A percentile compares a stretch with the other conserved stretches of the same genome.
phyloP scores from a whole-genome alignment of 1,140 invertebrate genomes.

The Phymorhynchus buccinoides region DNA sequence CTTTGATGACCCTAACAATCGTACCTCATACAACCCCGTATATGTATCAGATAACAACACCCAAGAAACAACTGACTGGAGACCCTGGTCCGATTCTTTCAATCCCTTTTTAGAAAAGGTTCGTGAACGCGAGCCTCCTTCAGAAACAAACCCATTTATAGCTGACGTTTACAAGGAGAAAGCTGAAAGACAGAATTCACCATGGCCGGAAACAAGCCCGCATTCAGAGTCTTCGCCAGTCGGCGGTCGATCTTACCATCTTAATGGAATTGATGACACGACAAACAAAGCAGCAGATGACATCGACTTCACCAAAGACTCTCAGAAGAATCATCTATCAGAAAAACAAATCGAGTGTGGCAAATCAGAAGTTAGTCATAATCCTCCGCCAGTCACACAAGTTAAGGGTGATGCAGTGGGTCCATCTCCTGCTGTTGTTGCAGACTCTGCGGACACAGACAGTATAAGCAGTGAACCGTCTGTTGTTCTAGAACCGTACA shows the following conservation, averaged over 20 bases:
- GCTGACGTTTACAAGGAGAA: background rate
- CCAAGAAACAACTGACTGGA: background rate
- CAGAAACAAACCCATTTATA: background rate
- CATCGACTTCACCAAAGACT: background rate
- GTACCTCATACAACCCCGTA: background rate
- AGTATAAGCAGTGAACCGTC: constrained; percentile 37
- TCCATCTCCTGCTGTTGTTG: background rate
- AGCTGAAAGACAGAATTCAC: background rate
- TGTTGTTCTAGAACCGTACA: constrained; percentile 38
- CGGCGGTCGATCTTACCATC: background rate
- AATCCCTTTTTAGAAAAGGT: background rate
- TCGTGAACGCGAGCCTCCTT: background rate
- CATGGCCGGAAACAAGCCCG: background rate
- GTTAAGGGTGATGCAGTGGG: background rate
- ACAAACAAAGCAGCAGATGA: background rate
- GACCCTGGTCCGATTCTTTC: background rate
- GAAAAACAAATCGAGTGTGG: background rate
- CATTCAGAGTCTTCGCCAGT: background rate
- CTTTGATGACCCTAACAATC: background rate
- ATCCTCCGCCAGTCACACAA: background rate
- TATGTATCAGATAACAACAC: background rate
- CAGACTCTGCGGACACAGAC: constrained; percentile 21
- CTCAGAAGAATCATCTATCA: background rate
- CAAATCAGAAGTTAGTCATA: background rate
- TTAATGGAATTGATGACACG: background rate